phyloP scores from a whole-genome alignment of 2,113 vertebrate genomes.

The Carettochelys insculpta region DNA sequence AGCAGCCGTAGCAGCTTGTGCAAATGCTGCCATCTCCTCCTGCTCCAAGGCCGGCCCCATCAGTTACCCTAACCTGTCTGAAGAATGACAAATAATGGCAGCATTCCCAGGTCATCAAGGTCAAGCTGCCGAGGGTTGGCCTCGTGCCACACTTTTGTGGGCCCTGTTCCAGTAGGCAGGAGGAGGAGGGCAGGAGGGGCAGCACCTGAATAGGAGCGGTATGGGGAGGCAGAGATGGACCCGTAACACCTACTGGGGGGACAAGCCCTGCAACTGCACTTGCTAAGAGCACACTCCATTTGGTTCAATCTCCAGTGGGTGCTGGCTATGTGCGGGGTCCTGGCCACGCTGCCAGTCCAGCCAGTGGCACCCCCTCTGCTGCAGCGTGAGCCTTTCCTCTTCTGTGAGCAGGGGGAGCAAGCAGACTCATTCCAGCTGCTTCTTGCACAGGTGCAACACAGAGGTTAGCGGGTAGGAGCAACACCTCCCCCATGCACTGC shows the following conservation, averaged over 20 bases:
- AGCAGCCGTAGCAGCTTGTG: not conserved
- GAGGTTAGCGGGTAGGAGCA: not conserved
- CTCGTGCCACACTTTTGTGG: constrained; percentile 23
- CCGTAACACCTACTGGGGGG: not conserved
- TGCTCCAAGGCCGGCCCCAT: not conserved
- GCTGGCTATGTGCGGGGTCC: not conserved
- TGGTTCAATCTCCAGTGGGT: not conserved
- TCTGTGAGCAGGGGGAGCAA: not conserved
- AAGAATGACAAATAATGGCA: constrained; percentile 49
- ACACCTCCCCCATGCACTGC: not conserved
- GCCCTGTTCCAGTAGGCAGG: constrained; percentile 58
- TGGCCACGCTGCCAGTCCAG: not conserved
- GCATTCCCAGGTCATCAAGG: constrained; percentile 64
- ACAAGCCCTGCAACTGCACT: not conserved
- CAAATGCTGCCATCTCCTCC: constrained; percentile 1
- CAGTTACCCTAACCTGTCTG: constrained; percentile 31
- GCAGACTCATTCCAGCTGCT: not conserved
- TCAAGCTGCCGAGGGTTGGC: constrained; percentile 57
- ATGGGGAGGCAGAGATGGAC: rapidly evolving
- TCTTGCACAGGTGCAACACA: not conserved
- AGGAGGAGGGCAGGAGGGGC: not conserved
- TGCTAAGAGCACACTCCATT: not conserved
- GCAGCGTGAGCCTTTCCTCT: not conserved
- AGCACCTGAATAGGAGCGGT: not conserved
- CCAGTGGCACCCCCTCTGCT: not conserved